Percentiles rank a stretch among this genome's conserved stretches.
Evolutionary conservation across 1,140 invertebrate genomes (phyloP).

Genomic region (Sycophila sp.): DNA sequence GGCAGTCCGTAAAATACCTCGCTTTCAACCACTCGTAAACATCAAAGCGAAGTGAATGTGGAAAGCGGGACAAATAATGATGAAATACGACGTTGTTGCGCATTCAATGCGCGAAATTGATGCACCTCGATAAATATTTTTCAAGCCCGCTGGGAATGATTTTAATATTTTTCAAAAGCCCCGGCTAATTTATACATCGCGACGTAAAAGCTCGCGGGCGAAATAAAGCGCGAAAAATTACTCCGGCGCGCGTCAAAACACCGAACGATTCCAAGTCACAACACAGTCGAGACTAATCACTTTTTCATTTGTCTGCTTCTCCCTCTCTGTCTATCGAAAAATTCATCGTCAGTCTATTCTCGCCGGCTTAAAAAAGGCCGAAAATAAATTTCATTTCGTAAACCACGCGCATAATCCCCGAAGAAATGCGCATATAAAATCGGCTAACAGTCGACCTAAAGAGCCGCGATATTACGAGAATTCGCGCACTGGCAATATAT

Average conservation of each 20-base stretch:
- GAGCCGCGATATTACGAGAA: conserved; percentile 17
- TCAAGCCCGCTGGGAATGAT: neutral
- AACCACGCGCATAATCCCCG: neutral
- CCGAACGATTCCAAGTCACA: too few species aligned
- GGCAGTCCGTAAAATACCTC: conserved; percentile 20
- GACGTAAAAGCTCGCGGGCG: neutral
- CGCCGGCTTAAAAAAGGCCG: neutral
- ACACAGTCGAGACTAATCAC: too few species aligned
- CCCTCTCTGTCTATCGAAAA: too few species aligned
- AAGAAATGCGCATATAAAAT: neutral
- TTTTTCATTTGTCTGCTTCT: too few species aligned
- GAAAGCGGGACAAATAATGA: conserved; percentile 32
- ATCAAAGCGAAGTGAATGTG: conserved; percentile 21
- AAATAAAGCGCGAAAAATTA: neutral
- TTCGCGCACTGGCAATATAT: neutral
- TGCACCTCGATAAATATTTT: conserved; percentile 19
- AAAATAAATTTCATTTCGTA: neutral
- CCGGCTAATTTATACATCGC: neutral
- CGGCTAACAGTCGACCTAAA: conserved; percentile 7
- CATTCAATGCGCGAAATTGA: conserved; percentile 18
- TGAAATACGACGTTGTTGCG: conserved; percentile 21
- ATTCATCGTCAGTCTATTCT: neutral
- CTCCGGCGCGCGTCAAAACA: too few species aligned
- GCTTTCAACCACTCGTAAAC: conserved; percentile 24
- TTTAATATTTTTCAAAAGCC: neutral